phyloP scores from a whole-genome alignment of 1,140 invertebrate genomes.

The Formica exsecta region DNA sequence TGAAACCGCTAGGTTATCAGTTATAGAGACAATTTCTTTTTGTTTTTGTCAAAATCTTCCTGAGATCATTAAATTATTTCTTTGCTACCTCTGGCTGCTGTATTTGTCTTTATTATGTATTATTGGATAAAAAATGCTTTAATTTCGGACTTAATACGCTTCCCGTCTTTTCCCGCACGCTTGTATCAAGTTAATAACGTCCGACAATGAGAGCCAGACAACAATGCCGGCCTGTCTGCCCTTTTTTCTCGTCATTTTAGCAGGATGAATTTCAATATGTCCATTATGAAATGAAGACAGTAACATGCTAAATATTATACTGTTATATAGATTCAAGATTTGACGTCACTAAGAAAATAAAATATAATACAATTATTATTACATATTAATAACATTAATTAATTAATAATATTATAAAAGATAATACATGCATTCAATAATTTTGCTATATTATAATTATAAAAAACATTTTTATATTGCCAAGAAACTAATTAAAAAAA shows the following conservation, averaged over 20 bases:
- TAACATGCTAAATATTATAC: not conserved
- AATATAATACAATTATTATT: not conserved
- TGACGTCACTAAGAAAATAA: not conserved
- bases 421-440: not conserved
- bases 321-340: not conserved
- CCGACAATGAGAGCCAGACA: slow-evolving; percentile 48
- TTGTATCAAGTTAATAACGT: slow-evolving; percentile 53
- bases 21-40: not conserved
- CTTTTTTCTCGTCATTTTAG: slow-evolving; percentile 36
- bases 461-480: not conserved
- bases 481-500: not conserved
- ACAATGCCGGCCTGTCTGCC: slow-evolving; percentile 35
- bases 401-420: not conserved
- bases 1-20: not conserved
- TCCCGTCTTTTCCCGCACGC: not conserved
- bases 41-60: not conserved
- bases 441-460: not conserved
- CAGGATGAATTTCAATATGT: slow-evolving; percentile 50
- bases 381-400: not conserved
- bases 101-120: slow-evolving; percentile 8
- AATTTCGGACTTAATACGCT: slow-evolving; percentile 34
- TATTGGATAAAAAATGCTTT: slow-evolving; percentile 25
- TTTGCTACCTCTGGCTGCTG: not conserved
- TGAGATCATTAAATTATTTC: not conserved
- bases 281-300: slow-evolving; percentile 35